These are phyloP conservation scores for Rhagoletis zephyria DNA, from an alignment of 1,140 invertebrate species.

Conservation along the genomic window DNA sequence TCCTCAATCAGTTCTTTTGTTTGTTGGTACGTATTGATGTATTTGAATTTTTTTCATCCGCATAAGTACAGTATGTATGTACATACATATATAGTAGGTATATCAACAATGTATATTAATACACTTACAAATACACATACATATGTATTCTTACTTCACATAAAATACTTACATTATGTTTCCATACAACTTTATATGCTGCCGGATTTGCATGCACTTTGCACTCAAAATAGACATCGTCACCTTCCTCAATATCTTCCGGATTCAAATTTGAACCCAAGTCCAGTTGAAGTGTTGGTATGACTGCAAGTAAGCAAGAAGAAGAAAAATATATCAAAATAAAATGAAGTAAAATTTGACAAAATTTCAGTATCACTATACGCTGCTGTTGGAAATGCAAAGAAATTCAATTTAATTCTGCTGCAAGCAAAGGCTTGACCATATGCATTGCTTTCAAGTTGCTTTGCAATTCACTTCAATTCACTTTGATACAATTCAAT, in stretches of 20 bases:
- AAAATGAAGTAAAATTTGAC: not conserved
- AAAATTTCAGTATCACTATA: not conserved
- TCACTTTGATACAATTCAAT: not conserved
- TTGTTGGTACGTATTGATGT: too few relatives aligned
- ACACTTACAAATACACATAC: too few relatives aligned
- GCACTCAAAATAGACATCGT: slow-evolving; percentile 93
- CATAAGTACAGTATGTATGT: too few relatives aligned
- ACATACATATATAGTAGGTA: too few relatives aligned
- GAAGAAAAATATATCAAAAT: not conserved
- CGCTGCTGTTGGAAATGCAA: not conserved
- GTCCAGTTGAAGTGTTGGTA: slow-evolving; percentile 82
- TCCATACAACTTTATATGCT: slow-evolving; percentile 91
- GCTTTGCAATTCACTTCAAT: not conserved
- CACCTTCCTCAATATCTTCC: slow-evolving; percentile 89
- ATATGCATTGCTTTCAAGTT: not conserved
- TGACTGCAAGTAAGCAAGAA: slow-evolving; percentile 77
- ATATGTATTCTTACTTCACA: not conserved
- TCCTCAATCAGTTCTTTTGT: too few relatives aligned
- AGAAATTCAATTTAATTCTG: not conserved
- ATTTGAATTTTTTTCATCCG: too few relatives aligned
- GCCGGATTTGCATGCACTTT: slow-evolving; percentile 87
- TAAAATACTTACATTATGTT: slow-evolving; percentile 87
- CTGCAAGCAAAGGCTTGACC: not conserved
- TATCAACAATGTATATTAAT: too few relatives aligned
- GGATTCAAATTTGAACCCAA: slow-evolving; percentile 89